Conservation (phyloP, 2,797 vertebrate species). For the Phrynocephalus forsythii region DNA sequence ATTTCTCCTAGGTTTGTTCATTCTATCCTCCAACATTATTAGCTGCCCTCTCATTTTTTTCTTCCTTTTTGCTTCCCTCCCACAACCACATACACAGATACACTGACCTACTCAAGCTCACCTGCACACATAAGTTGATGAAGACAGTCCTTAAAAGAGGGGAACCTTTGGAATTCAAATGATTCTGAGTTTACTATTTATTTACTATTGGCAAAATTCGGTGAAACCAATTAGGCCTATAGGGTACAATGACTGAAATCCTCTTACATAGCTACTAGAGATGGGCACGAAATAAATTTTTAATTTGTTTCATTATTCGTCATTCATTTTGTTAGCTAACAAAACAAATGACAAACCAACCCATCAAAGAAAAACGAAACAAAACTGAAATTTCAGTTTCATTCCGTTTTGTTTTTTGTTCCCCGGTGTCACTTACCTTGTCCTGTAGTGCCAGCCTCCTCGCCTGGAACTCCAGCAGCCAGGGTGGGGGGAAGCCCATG, state of each 20-base stretch:
- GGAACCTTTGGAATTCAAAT: not conserved
- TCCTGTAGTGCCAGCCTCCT: too few relatives aligned
- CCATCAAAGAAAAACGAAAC: too few relatives aligned
- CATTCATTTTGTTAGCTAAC: too few relatives aligned
- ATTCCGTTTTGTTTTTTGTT: too few relatives aligned
- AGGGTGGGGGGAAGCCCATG: too few relatives aligned
- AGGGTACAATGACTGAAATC: not conserved
- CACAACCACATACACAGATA: not conserved
- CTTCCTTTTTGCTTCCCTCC: not conserved
- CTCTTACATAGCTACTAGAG: too few relatives aligned
- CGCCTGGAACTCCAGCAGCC: too few relatives aligned
- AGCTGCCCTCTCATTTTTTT: not conserved
- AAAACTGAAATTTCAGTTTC: too few relatives aligned
- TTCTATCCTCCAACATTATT: not conserved
- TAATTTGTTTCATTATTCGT: too few relatives aligned
- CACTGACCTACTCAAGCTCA: not conserved
- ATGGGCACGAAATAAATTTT: too few relatives aligned
- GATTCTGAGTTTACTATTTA: not conserved
- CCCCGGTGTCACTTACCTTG: too few relatives aligned
- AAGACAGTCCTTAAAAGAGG: not conserved
- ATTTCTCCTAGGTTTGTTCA: constrained; percentile 7
- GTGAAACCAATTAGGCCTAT: not conserved
- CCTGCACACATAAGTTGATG: not conserved
- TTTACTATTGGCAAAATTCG: not conserved
- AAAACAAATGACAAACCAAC: too few relatives aligned